phyloP scores from a whole-genome alignment of 2,888 invertebrate genomes.

The Drosophila pseudotakahashii region DNA sequence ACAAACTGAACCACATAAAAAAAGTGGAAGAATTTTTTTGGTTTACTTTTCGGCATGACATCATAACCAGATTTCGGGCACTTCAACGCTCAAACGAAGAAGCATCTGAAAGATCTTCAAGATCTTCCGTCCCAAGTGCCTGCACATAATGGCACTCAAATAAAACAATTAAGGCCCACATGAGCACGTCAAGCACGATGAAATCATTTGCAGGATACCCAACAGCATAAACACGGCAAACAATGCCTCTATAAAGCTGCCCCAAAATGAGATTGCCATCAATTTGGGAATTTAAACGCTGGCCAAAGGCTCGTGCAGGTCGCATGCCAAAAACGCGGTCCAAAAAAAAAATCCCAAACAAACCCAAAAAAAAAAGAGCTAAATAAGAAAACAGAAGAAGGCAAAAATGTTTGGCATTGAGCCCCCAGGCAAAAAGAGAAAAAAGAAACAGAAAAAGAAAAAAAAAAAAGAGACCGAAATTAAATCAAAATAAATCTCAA shows the following conservation, averaged over 20 bases:
- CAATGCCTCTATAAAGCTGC: slow-evolving; percentile 60
- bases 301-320: slow-evolving; percentile 76
- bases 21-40: slow-evolving; percentile 70
- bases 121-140: slow-evolving; percentile 60
- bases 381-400: slow-evolving; percentile 44
- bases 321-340: slow-evolving; percentile 77
- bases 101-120: slow-evolving; percentile 37
- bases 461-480: slow-evolving; percentile 48
- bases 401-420: slow-evolving; percentile 79
- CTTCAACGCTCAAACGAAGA: slow-evolving; percentile 54
- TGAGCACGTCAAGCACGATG: slow-evolving; percentile 72
- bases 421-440: slow-evolving; percentile 62
- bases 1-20: slow-evolving; percentile 22
- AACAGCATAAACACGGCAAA: slow-evolving; percentile 31
- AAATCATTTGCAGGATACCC: slow-evolving; percentile 74
- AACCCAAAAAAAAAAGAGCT: slow-evolving; percentile 6
- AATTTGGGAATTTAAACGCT: slow-evolving; percentile 58
- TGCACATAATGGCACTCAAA: slow-evolving; percentile 78
- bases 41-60: slow-evolving; percentile 63
- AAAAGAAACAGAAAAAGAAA: slow-evolving; percentile 26
- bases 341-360: slow-evolving; percentile 19
- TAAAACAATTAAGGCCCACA: slow-evolving; percentile 77
- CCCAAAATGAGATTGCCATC: slow-evolving; percentile 70
- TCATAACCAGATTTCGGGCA: slow-evolving; percentile 70
- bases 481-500: slow-evolving; percentile 70